Evolutionary conservation across 2,888 invertebrate species (phyloP).

Genomic region (Teleogryllus oceanicus): DNA sequence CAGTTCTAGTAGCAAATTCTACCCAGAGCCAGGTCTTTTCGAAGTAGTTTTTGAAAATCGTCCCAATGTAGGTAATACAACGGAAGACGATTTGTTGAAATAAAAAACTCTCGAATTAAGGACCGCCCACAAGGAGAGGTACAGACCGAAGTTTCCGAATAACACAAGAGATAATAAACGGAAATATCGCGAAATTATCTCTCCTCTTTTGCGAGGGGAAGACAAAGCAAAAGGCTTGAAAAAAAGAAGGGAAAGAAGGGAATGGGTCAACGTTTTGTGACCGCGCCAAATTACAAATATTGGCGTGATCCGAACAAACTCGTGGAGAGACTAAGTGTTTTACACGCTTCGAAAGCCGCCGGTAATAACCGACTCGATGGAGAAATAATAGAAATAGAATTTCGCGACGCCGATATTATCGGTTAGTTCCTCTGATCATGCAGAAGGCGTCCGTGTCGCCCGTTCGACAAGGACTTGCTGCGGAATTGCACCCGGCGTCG

Average conservation of each 20-base stretch:
- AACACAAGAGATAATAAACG: no score
- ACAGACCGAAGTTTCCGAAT: not conserved
- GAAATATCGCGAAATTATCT: no score
- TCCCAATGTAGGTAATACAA: no score
- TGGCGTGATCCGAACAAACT: not conserved
- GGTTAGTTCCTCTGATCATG: not conserved
- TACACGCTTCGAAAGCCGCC: not conserved
- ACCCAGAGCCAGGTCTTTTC: not conserved
- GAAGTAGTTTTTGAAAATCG: not conserved
- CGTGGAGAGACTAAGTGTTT: not conserved
- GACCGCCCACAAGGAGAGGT: not conserved
- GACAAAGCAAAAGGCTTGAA: no score
- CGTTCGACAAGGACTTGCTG: not conserved
- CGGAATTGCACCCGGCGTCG: not conserved
- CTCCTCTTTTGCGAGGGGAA: not conserved
- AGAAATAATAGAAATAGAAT: not conserved
- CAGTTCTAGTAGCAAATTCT: no score
- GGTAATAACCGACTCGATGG: not conserved
- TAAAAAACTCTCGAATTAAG: not conserved
- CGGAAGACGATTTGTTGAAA: no score
- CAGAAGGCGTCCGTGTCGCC: not conserved
- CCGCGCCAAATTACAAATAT: not conserved
- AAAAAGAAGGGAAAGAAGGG: not conserved
- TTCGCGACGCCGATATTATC: not conserved
- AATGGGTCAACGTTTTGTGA: not conserved